These are phyloP conservation scores for Physocephala rufipes DNA, from an alignment of 2,888 invertebrate genomes.

Conservation along the genomic window DNA sequence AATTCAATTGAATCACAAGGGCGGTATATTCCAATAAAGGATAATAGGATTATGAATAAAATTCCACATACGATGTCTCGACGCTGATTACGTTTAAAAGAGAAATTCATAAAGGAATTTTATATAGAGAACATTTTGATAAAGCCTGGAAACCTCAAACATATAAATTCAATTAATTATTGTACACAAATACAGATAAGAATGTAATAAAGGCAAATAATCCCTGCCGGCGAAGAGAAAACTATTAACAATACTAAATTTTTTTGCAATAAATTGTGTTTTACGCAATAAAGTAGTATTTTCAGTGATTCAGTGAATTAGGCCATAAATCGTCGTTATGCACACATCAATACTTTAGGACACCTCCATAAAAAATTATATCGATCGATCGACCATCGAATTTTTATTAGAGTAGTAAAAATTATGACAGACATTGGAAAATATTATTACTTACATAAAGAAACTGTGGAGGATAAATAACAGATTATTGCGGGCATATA, in stretches of 20 bases:
- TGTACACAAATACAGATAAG: too few relatives aligned
- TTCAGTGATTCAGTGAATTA: too few relatives aligned
- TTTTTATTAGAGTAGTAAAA: slow-evolving; percentile 16
- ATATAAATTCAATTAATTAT: too few relatives aligned
- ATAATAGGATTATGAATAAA: slow-evolving; percentile 26
- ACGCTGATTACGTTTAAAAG: slow-evolving; percentile 17
- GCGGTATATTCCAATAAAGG: not conserved
- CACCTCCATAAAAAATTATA: not conserved
- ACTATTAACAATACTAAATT: too few relatives aligned
- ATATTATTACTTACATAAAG: not conserved
- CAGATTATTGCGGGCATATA: not conserved
- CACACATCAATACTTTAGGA: too few relatives aligned
- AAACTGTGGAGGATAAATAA: not conserved
- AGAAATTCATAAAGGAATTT: too few relatives aligned
- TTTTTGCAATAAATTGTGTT: too few relatives aligned
- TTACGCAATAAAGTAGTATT: too few relatives aligned
- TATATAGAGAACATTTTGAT: too few relatives aligned
- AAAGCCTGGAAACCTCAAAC: not conserved
- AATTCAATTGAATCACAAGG: not conserved
- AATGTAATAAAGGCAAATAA: not conserved
- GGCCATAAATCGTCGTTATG: too few relatives aligned
- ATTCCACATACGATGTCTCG: slow-evolving; percentile 21
- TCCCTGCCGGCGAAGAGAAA: too few relatives aligned
- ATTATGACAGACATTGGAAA: slow-evolving; percentile 5
- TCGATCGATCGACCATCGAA: not conserved